phyloP scores from a whole-genome alignment of 2,113 vertebrate genomes.

The Grammomys dolichurus region DNA sequence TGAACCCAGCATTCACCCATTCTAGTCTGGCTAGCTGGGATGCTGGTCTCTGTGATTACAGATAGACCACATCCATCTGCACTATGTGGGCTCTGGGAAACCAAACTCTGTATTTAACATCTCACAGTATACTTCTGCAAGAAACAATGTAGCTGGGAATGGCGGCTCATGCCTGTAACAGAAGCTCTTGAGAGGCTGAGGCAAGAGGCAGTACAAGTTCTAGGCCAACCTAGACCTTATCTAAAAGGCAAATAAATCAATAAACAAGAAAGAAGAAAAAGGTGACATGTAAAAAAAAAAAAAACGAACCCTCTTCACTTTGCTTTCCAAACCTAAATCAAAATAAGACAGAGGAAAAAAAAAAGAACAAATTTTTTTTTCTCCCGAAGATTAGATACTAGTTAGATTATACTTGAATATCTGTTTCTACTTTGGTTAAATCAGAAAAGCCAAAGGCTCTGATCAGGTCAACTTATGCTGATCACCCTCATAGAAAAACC shows the following conservation, averaged over 20 bases:
- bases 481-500: background rate
- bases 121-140: background rate
- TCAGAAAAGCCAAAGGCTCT: background rate
- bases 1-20: too few species aligned
- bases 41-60: background rate
- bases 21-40: background rate
- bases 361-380: background rate
- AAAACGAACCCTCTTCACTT: background rate
- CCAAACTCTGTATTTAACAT: background rate
- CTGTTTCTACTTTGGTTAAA: background rate
- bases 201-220: background rate
- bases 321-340: conserved; percentile 38
- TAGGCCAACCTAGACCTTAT: background rate
- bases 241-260: too few species aligned
- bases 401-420: background rate
- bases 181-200: too few species aligned
- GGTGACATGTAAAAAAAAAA: background rate
- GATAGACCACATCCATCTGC: background rate
- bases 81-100: background rate
- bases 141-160: background rate
- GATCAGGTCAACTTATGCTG: background rate
- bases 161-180: background rate
- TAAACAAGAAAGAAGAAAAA: background rate
- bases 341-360: background rate
- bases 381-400: background rate